Percentiles rank a stretch among this genome's conserved stretches.
These are phyloP conservation scores for Periparus ater DNA, from an alignment of 2,797 vertebrate genomes.

Conservation along the genomic window DNA sequence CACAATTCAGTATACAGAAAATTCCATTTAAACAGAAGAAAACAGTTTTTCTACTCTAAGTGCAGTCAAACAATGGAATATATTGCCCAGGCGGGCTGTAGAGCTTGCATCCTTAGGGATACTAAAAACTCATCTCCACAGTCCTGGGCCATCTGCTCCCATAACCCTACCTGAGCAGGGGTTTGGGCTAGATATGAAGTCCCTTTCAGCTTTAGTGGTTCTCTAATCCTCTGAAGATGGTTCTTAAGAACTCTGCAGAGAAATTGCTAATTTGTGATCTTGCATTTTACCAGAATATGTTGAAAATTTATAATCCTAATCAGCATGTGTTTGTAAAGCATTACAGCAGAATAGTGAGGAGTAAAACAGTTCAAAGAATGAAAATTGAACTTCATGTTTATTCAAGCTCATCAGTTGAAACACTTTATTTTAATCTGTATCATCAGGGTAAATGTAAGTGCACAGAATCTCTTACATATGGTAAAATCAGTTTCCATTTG, in stretches of 20 bases:
- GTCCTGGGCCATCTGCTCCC: neutral
- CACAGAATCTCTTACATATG: neutral
- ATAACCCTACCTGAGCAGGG: neutral
- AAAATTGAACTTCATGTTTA: slow-evolving; percentile 17
- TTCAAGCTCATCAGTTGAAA: neutral
- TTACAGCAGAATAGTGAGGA: neutral
- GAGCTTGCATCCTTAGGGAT: neutral
- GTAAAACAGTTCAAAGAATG: neutral
- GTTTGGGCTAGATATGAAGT: neutral
- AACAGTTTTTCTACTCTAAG: neutral
- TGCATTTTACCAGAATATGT: neutral
- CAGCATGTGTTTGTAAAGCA: neutral
- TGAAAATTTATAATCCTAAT: neutral
- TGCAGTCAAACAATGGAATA: neutral
- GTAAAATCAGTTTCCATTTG: neutral
- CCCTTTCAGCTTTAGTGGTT: neutral
- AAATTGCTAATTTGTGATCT: neutral
- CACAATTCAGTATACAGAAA: neutral
- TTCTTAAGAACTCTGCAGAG: neutral
- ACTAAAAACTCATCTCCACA: neutral
- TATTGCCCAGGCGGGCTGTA: neutral
- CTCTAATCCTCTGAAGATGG: neutral
- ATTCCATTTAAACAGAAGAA: neutral
- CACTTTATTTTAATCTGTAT: neutral
- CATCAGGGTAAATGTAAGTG: neutral